Evolutionary conservation across 2,888 invertebrate species (phyloP).

Genomic region (Andrena minutula): DNA sequence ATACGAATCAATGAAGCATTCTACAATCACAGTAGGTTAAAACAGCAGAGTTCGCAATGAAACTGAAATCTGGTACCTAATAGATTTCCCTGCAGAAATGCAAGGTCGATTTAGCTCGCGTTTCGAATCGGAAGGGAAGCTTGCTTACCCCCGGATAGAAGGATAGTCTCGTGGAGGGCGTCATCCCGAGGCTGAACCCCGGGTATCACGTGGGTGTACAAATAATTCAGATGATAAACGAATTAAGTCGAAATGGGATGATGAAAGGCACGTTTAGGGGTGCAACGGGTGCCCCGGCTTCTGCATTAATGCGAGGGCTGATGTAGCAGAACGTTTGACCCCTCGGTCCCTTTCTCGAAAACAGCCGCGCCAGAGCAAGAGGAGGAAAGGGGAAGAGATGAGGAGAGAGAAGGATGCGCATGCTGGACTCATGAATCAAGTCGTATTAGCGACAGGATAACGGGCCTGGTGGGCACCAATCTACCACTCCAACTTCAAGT

Average conservation of each 20-base stretch:
- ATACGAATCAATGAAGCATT: not conserved
- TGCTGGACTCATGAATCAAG: slow-evolving; percentile 84
- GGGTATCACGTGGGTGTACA: slow-evolving; percentile 72
- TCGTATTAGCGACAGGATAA: slow-evolving; percentile 80
- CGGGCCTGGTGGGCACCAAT: slow-evolving; percentile 79
- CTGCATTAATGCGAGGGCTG: slow-evolving; percentile 74
- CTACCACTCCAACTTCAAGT: slow-evolving; percentile 81
- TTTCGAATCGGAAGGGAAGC: not conserved
- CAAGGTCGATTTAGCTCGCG: too few relatives aligned
- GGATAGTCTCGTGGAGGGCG: slow-evolving; percentile 30
- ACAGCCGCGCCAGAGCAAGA: slow-evolving; percentile 30
- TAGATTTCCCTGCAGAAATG: not conserved
- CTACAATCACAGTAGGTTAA: not conserved
- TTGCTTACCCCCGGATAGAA: slow-evolving; percentile 3
- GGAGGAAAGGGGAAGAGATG: slow-evolving; percentile 42
- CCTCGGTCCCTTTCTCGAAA: slow-evolving; percentile 71
- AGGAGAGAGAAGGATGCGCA: slow-evolving; percentile 71
- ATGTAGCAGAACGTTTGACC: slow-evolving; percentile 83
- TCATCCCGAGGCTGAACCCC: slow-evolving; percentile 35
- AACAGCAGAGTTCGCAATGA: not conserved
- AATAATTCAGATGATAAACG: slow-evolving; percentile 84
- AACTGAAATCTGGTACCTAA: not conserved
- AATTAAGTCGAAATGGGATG: slow-evolving; percentile 83
- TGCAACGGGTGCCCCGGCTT: slow-evolving; percentile 65
- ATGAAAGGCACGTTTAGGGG: slow-evolving; percentile 83